Base-by-base conservation (phyloP, 2,113 vertebrate species). In the Corapipo altera region DNA sequence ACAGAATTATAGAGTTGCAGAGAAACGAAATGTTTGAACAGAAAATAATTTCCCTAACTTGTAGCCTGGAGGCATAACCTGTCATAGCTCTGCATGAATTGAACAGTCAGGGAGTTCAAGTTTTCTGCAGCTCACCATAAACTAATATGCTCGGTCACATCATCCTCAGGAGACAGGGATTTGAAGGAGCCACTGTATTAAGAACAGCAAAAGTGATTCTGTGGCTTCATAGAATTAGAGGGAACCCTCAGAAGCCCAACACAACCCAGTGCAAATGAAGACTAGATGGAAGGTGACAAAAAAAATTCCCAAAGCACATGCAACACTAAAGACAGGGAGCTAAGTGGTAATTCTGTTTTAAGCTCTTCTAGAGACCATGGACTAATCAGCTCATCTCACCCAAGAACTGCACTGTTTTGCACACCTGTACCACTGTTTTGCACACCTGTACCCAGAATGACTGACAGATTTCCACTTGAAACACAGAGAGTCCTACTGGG, bases 11-110 rank as follows among this genome's bases (percentile, higher is more conserved):
- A 88, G 87, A 96, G 80, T 89, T 95, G 95, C 77, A 94, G 46
- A 93, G 80, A 96, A 97, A 97, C 95, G 95, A 97, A 97, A 96
- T 97, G 97, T 97, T 97, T 97, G 95, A 97, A 97, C 96, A 97
- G 95, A 97, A 97, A 97, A 97, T 97, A 96, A 97, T 97, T 96
- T 96, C 96, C 96, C 95, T 97, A 97, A 97, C 94, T 96, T 61
- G 52, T 84, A 96, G 95, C 96, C 96, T 96, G 69, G 18, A 94
- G 97, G 94, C 95, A 95, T 91, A 95, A 95, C 93, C 95, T 97
- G 96, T 97, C 97, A 96, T 69, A 97, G 93, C 91, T 95, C 96
- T 88, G 91, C 93, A 86, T 79, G 93, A 96, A 96, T 88, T 96
- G 94, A 96, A 96, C 93, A 97, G 94, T 95, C 95, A 89, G 93